Conservation (phyloP, 2,888 invertebrate genomes). For the Rhamnusium bicolor region DNA sequence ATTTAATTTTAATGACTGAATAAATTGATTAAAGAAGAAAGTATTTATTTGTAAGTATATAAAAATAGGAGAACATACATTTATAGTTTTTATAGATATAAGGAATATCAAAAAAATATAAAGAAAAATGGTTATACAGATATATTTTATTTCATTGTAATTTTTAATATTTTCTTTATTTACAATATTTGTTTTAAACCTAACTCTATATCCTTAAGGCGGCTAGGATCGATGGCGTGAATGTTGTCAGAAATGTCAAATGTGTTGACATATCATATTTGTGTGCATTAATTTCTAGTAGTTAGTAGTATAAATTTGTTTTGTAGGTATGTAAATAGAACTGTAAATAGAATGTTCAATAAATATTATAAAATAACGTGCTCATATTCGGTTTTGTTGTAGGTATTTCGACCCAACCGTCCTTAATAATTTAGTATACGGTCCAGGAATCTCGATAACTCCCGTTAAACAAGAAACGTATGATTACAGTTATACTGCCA, state of each 20-base stretch:
- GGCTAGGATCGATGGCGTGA: neutral
- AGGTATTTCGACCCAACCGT: constrained; percentile 54
- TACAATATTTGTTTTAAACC: neutral
- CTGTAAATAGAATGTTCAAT: neutral
- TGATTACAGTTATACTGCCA: constrained; percentile 26
- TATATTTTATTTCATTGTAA: neutral
- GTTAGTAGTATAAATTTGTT: constrained; percentile 15
- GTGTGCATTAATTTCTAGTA: constrained; percentile 9
- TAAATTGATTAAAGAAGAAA: no score
- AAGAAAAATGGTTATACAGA: neutral
- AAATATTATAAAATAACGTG: neutral
- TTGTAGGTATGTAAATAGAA: constrained; percentile 26
- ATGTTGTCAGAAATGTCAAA: constrained; percentile 2
- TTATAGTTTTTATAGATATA: neutral
- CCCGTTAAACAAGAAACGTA: constrained; percentile 50
- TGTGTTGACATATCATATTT: neutral
- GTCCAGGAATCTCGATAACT: constrained; percentile 56
- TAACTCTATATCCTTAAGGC: neutral
- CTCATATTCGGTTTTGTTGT: constrained; percentile 47
- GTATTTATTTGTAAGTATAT: no score
- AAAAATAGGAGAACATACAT: no score
- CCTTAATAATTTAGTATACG: constrained; percentile 57
- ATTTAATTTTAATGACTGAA: no score
- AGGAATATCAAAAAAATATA: neutral
- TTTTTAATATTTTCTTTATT: neutral